These are phyloP conservation scores for Crotalus helleri DNA, from an alignment of 2,113 vertebrate species.

Conservation along the genomic window DNA sequence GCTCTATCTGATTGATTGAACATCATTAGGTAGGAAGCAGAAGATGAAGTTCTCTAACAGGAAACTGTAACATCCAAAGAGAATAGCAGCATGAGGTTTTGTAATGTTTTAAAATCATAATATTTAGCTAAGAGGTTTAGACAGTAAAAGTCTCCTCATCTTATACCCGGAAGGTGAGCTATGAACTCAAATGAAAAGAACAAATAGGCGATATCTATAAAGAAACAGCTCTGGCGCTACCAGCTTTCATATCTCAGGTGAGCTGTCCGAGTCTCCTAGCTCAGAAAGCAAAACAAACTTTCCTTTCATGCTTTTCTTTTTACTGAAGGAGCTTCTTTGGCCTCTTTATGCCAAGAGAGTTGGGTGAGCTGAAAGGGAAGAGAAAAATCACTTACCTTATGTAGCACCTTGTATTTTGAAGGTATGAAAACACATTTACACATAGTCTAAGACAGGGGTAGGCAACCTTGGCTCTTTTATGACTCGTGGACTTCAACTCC, in stretches of 20 bases:
- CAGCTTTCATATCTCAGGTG: slow-evolving; percentile 27
- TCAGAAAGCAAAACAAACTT: slow-evolving; percentile 53
- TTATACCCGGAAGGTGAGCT: not conserved
- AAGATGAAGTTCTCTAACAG: not conserved
- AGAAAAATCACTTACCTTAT: slow-evolving; percentile 23
- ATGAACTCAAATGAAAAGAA: not conserved
- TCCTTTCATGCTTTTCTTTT: slow-evolving; percentile 56
- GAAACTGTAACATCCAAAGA: not conserved
- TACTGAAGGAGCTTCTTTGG: slow-evolving; percentile 55
- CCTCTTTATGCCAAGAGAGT: slow-evolving; percentile 23
- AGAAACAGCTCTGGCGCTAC: not conserved
- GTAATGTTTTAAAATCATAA: not conserved
- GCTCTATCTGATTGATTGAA: too few species aligned
- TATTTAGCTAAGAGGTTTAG: not conserved
- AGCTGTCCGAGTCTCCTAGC: slow-evolving; percentile 27
- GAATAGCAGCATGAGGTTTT: not conserved
- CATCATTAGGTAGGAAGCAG: not conserved
- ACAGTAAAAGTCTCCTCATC: not conserved
- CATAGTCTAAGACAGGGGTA: not conserved
- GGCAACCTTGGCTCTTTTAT: too few species aligned
- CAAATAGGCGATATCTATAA: not conserved
- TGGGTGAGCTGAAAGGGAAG: not conserved
- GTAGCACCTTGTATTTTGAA: not conserved
- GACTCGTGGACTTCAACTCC: too few species aligned
- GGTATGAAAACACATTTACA: not conserved